Percentiles rank a stretch among this genome's conserved stretches.
These are phyloP conservation scores for Plebejus argus DNA, from an alignment of 2,888 invertebrate genomes.

Conservation along the genomic window DNA sequence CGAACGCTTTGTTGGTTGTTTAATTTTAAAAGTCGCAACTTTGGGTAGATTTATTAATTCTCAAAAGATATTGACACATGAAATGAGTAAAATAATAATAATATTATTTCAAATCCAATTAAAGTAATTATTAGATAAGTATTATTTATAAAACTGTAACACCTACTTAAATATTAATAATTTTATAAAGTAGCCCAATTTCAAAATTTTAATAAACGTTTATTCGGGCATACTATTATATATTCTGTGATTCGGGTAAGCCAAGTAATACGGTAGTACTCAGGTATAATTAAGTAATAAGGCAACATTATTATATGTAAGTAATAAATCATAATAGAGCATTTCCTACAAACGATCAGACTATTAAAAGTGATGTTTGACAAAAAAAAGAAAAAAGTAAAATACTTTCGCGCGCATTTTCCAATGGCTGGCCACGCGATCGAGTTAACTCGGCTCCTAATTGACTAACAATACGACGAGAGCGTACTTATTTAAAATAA, in stretches of 20 bases:
- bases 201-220: neutral
- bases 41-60: neutral
- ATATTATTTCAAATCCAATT: too few species aligned
- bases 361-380: slow-evolving; percentile 23
- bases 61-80: too few species aligned
- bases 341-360: slow-evolving; percentile 22
- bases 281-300: neutral
- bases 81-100: too few species aligned
- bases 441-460: slow-evolving; percentile 39
- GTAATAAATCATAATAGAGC: slow-evolving; percentile 10
- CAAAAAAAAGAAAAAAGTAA: slow-evolving; percentile 32
- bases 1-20: neutral
- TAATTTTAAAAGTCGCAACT: neutral
- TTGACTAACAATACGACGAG: slow-evolving; percentile 37
- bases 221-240: too few species aligned
- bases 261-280: neutral
- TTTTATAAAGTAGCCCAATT: neutral
- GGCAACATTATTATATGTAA: neutral
- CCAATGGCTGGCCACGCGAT: slow-evolving; percentile 43
- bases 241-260: neutral
- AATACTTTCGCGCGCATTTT: slow-evolving; percentile 47
- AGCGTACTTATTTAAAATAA: slow-evolving; percentile 26
- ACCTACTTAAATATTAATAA: neutral
- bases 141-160: neutral
- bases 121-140: too few species aligned